Percentiles rank a stretch among this genome's conserved stretches.
Conservation (phyloP, 2,113 vertebrate species). For the Falcunculus frontatus region DNA sequence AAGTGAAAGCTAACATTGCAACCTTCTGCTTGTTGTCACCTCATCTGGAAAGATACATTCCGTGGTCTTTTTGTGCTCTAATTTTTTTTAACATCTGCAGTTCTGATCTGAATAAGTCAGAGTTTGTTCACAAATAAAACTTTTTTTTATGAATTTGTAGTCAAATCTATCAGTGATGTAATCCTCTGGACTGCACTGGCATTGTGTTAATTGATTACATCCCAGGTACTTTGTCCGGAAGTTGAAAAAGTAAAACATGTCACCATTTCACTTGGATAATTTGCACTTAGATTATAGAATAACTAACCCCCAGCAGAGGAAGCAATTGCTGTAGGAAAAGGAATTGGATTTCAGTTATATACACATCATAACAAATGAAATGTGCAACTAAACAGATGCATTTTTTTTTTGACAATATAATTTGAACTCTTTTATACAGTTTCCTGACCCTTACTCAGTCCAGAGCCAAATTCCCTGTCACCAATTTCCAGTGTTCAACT, state of each 20-base stretch:
- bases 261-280: not conserved
- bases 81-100: not conserved
- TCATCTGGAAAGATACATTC: not conserved
- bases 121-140: not conserved
- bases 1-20: not conserved
- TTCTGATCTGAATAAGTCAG: not conserved
- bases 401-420: not conserved
- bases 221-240: not conserved
- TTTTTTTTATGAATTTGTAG: not conserved
- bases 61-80: accelerated
- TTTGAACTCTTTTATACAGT: not conserved
- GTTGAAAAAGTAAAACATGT: not conserved
- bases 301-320: not conserved
- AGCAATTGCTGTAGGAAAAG: not conserved
- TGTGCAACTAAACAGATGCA: not conserved
- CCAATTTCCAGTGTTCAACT: not conserved
- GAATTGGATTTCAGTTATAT: not conserved
- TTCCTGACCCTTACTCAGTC: not conserved
- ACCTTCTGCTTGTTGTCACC: not conserved
- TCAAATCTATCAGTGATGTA: not conserved
- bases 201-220: not conserved
- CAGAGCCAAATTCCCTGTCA: not conserved
- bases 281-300: not conserved
- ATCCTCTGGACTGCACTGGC: not conserved
- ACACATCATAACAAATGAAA: not conserved